Percentiles rank a stretch among this genome's conserved stretches.
phyloP scores from a whole-genome alignment of 1,140 invertebrate species.

The Drosophila ambigua region DNA sequence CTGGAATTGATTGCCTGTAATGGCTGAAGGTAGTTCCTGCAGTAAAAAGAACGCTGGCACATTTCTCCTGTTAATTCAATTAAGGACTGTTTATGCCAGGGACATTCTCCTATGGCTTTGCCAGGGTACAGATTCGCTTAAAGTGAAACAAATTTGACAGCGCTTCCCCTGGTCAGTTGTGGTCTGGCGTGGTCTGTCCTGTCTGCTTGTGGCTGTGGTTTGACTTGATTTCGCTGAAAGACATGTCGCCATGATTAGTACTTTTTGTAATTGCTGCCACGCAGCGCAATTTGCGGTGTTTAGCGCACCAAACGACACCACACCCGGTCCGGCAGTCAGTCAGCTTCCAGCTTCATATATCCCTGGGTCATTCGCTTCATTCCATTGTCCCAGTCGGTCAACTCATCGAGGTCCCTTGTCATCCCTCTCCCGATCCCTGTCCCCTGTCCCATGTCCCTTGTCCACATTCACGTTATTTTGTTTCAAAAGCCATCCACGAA shows the following conservation, averaged over 20 bases:
- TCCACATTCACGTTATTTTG: conserved; percentile 60
- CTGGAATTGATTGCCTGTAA: background rate
- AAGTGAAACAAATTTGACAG: conserved; percentile 9
- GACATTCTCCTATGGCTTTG: background rate
- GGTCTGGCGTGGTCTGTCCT: conserved; percentile 23
- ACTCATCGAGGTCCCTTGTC: conserved; percentile 29
- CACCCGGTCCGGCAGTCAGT: conserved; percentile 14
- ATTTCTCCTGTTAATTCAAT: background rate
- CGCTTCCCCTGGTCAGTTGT: conserved; percentile 5
- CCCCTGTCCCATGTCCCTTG: conserved; percentile 17
- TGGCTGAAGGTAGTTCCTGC: no score
- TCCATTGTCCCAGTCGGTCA: conserved; percentile 40
- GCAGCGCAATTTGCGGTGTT: conserved; percentile 77
- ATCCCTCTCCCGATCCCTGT: background rate
- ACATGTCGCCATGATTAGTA: conserved; percentile 68
- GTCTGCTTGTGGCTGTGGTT: conserved; percentile 44
- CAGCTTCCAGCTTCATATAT: conserved; percentile 10
- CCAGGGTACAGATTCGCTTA: conserved; percentile 1
- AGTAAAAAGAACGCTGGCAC: no score
- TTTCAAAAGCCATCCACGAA: conserved; percentile 72
- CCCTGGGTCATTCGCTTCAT: conserved; percentile 33
- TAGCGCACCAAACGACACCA: conserved; percentile 71
- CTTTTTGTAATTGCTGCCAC: conserved; percentile 77
- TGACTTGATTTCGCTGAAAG: conserved; percentile 61
- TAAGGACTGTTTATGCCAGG: no score